A percentile compares a stretch with the other conserved stretches of the same genome.
Evolutionary conservation across 2,888 invertebrate species (phyloP).

Genomic region (Thecophora atra): DNA sequence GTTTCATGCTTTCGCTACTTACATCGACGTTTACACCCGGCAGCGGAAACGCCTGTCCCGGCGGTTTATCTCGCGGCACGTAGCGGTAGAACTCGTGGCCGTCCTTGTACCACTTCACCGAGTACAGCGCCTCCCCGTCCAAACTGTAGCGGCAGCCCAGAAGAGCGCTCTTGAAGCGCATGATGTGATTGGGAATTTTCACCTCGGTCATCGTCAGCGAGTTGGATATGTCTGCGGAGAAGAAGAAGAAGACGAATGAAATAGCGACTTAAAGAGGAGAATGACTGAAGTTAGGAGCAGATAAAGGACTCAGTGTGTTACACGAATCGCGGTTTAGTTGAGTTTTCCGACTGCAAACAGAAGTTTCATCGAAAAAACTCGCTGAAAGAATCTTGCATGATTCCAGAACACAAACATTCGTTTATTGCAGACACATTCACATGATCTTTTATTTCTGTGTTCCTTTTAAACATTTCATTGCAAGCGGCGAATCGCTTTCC

Average conservation of each 20-base stretch:
- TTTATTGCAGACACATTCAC: too few species aligned
- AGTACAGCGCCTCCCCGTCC: constrained; percentile 84
- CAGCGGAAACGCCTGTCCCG: constrained; percentile 79
- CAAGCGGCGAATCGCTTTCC: too few species aligned
- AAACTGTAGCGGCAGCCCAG: constrained; percentile 86
- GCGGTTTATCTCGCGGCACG: constrained; percentile 83
- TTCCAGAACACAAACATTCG: too few species aligned
- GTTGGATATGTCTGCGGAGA: constrained; percentile 65
- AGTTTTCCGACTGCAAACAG: too few species aligned
- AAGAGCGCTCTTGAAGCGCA: constrained; percentile 79
- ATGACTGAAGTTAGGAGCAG: too few species aligned
- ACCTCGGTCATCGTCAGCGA: constrained; percentile 80
- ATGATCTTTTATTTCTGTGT: background rate
- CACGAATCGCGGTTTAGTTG: too few species aligned
- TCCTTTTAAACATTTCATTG: background rate
- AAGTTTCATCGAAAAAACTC: too few species aligned
- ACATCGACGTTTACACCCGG: constrained; percentile 88
- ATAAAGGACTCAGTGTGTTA: background rate
- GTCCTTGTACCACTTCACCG: constrained; percentile 93
- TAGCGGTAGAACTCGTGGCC: constrained; percentile 89
- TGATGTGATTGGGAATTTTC: constrained; percentile 83
- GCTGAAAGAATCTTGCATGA: too few species aligned
- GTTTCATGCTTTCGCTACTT: constrained; percentile 67
- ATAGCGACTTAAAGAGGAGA: too few species aligned
- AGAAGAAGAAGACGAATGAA: constrained; percentile 26